Percentiles rank a stretch among this genome's conserved stretches.
phyloP scores from a whole-genome alignment of 1,140 invertebrate species.

The Oncopeltus fasciatus region DNA sequence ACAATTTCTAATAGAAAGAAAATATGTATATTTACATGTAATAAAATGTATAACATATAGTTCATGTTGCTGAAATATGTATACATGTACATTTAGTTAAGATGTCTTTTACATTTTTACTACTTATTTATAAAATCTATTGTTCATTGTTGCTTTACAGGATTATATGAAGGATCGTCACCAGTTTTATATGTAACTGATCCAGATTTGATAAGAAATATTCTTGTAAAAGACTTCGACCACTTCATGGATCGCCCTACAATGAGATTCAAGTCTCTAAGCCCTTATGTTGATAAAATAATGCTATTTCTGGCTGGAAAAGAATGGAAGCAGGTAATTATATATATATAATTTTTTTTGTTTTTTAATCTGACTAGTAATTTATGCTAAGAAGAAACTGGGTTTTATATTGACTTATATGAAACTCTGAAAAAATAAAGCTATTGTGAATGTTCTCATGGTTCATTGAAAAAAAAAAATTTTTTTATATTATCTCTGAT shows the following conservation, averaged over 20 bases:
- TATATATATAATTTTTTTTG: not conserved
- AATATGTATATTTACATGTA: not conserved
- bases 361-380: not conserved
- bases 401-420: no score
- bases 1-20: not conserved
- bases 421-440: no score
- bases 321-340: constrained; percentile 32
- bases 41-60: not conserved
- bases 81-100: not conserved
- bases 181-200: constrained; percentile 24
- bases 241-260: constrained; percentile 35
- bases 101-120: not conserved
- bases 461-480: no score
- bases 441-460: no score
- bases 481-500: no score
- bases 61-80: not conserved
- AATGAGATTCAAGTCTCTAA: constrained; percentile 8
- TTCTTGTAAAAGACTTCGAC: constrained; percentile 41
- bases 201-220: constrained; percentile 37
- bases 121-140: not conserved
- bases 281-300: constrained; percentile 17
- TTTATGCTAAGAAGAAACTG: no score
- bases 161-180: constrained; percentile 10
- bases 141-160: not conserved
- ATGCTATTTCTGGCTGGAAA: constrained; percentile 27